Evolutionary conservation across 2,888 invertebrate genomes (phyloP), one percentile per base, ranked within the genome.

Genomic region (Aleiodes alternator): DNA sequence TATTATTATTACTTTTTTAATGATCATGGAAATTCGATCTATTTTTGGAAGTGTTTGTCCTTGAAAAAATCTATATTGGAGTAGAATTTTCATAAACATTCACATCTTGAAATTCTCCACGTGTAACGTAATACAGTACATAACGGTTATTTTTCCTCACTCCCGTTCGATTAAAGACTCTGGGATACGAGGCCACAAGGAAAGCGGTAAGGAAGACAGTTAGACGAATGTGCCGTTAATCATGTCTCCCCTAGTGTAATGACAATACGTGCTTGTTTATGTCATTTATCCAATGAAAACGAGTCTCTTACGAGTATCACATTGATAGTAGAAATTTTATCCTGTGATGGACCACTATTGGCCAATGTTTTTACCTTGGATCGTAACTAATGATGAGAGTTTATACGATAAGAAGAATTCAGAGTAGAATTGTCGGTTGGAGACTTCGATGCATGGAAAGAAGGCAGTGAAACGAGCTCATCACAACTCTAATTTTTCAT

Each of bases 121-220:
- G 84, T 82, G 85, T 83, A 87, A 84, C 86, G 85, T 85, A 86
- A 85, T 82, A 81, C 82, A 80, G 80, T 69, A 78, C 69, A 76
- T 88, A 88, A 88, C 88, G 88, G 88, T 81, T 84, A 84, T 87
- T 86, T 87, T 73, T 69, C 31, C 72, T 73, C 55, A 70, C 73
- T 71, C 73, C 48, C 50, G 69, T 73, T 77, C 80, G 84, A 84
- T 84, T 84, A 84, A 85, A 82, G 75, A 84, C 84, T 84, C 84
- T 85, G 83, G 86, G 84, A 85, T 84, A 82, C 81, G 82, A 75
- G 82, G 80, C 81, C 81, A 73, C 71, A 69, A 59, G 70, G 69
- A 71, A 81, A 78, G 76, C 80, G 72, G 72, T 53, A 43, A 48
- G 50, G 34, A 57, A 72, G 75, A 79, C 78, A 78, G 79, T 79